Conservation (phyloP, 2,888 invertebrate species). For the Eristalinus sepulchralis region DNA sequence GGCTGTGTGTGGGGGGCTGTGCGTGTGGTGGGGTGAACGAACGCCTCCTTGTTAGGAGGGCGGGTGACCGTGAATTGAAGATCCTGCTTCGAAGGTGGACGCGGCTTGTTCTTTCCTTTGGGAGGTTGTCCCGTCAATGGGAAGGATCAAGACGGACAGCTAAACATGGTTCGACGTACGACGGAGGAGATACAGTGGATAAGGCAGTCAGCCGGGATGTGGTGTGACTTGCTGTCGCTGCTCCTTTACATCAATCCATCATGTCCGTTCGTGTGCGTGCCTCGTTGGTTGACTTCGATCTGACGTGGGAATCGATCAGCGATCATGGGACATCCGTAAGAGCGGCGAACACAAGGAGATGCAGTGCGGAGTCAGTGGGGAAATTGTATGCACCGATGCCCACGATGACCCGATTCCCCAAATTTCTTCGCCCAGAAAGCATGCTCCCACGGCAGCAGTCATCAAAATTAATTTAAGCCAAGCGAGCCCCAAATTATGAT, state of each 20-base stretch:
- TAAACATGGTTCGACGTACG: not conserved
- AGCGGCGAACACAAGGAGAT: not conserved
- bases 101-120: not conserved
- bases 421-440: not conserved
- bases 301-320: not conserved
- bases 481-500: not conserved
- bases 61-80: not conserved
- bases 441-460: not conserved
- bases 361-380: too few relatives aligned
- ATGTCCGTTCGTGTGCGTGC: not conserved
- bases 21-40: conserved; percentile 32
- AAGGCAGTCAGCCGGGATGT: not conserved
- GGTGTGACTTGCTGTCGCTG: not conserved
- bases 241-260: not conserved
- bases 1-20: not conserved
- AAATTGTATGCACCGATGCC: too few relatives aligned
- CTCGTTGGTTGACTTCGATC: not conserved
- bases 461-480: not conserved
- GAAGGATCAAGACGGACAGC: not conserved
- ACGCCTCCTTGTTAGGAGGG: not conserved
- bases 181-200: not conserved
- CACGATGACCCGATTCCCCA: not conserved
- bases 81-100: not conserved
- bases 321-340: not conserved
- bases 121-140: not conserved